Evolutionary conservation across 1,140 invertebrate genomes (phyloP).

Genomic region (Ephestia elutella): DNA sequence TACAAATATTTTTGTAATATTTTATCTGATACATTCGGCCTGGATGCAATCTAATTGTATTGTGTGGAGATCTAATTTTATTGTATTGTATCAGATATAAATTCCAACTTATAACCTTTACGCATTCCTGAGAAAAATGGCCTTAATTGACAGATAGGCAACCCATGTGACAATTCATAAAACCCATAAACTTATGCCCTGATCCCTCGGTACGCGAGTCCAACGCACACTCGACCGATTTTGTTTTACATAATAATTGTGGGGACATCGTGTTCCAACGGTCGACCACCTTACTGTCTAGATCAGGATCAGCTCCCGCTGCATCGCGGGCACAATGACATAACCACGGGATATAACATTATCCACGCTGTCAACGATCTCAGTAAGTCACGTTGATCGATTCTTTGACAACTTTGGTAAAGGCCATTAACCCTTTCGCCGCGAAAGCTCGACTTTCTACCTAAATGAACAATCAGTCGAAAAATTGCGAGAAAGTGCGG

Average conservation of each 20-base stretch:
- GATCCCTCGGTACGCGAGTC: too few relatives aligned
- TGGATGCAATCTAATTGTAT: too few relatives aligned
- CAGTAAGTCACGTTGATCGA: slow-evolving; percentile 35
- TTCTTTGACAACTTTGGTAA: slow-evolving; percentile 30
- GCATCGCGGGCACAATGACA: slow-evolving; percentile 34
- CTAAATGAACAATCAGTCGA: slow-evolving; percentile 18
- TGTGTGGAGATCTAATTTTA: too few relatives aligned
- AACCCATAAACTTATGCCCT: too few relatives aligned
- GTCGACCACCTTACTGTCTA: slow-evolving; percentile 31
- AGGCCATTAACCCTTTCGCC: slow-evolving; percentile 40
- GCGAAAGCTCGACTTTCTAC: slow-evolving; percentile 37
- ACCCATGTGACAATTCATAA: too few relatives aligned
- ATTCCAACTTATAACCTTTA: too few relatives aligned
- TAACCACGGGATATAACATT: slow-evolving; percentile 25
- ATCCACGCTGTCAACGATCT: slow-evolving; percentile 44
- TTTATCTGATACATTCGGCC: too few relatives aligned
- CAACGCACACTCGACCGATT: slow-evolving; percentile 2
- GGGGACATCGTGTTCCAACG: slow-evolving; percentile 39
- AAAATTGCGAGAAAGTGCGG: slow-evolving; percentile 26
- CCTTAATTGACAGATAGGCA: too few relatives aligned
- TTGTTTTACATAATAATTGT: slow-evolving; percentile 43
- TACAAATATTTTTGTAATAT: too few relatives aligned
- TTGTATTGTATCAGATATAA: too few relatives aligned
- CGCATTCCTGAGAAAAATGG: too few relatives aligned
- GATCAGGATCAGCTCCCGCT: slow-evolving; percentile 26